Conservation (phyloP, 2,888 invertebrate genomes). For the Caradrina clavipalpis region DNA sequence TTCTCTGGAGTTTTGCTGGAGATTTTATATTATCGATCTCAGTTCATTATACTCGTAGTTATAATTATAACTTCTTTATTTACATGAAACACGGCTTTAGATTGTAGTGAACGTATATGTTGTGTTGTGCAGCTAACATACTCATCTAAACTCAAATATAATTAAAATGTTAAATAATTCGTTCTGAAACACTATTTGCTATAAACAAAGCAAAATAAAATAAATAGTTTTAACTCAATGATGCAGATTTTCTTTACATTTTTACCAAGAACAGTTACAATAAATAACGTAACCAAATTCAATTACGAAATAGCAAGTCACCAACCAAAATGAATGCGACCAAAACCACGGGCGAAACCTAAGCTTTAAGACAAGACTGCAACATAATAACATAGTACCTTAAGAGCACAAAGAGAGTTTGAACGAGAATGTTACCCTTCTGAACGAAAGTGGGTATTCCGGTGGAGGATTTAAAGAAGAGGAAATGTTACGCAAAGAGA, state of each 20-base stretch:
- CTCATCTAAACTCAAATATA: too few species aligned
- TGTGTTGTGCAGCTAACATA: too few species aligned
- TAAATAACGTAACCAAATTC: not conserved
- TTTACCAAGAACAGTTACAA: constrained; percentile 1
- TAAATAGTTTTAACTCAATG: too few species aligned
- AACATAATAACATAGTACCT: constrained; percentile 27
- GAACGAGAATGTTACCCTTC: constrained; percentile 19
- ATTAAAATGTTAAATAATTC: too few species aligned
- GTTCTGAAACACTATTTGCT: too few species aligned
- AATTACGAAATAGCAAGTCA: constrained; percentile 12
- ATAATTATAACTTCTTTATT: too few species aligned
- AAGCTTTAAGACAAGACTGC: constrained; percentile 29
- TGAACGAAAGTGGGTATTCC: constrained; percentile 48
- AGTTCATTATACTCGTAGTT: too few species aligned
- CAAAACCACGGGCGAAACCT: constrained; percentile 30
- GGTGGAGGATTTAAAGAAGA: constrained; percentile 52
- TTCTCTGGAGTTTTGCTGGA: not conserved
- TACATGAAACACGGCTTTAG: too few species aligned
- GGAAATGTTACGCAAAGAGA: constrained; percentile 29
- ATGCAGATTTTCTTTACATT: too few species aligned
- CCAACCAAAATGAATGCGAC: constrained; percentile 26
- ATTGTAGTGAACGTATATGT: too few species aligned
- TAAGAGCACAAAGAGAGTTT: constrained; percentile 32
- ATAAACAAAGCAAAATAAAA: too few species aligned
- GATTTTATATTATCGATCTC: not conserved